Evolutionary conservation across 2,888 invertebrate species (phyloP), one percentile per base, ranked within the genome.

Genomic region (Oligia strigilis): DNA sequence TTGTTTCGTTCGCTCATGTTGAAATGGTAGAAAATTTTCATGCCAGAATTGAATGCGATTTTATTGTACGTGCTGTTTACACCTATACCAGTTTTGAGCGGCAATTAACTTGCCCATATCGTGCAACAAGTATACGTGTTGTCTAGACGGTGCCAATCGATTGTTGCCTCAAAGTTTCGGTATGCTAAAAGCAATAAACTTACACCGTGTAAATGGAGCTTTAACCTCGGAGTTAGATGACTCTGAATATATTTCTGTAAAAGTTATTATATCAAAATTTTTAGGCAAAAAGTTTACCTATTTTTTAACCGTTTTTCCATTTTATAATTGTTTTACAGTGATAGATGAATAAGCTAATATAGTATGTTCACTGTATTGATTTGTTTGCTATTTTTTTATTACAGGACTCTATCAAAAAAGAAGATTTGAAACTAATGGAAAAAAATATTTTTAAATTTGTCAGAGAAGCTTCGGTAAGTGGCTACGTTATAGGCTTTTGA

Each of bases 371-470:
- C n/a, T 77, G 23, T 81, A 49, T 40, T 82, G 6, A 46, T 60
- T 49, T 36, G 0, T 52, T 52, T 43, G 65, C 60, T 36, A n/a
- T 3, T 79, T 72, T 71, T 72, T 58, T 85, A 78, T 89, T 87
- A 64, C 80, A 95, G 96, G 94, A 93, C 23, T 90, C 92, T 8
- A 90, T 95, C 8, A 95, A 94, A 84, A 95, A 94, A 88, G 92
- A 93, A 89, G 94, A 95, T 82, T 90, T 95, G 23, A 93, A 92
- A 83, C 60, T 87, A 23, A 95, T 95, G 93, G 95, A 95, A 89
- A 89, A 95, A n/a, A 95, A 95, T 70, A 92, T 95, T 49, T 90
- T 89, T 23, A 94, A 93, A 89, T 90, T 94, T 19, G 89, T 95
- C 52, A 90, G 92, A 85, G 91, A 90, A 43, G 84, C 89, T 79